These are phyloP conservation scores for Himalopsyche japonica DNA, from an alignment of 2,888 invertebrate species.

Conservation along the genomic window DNA sequence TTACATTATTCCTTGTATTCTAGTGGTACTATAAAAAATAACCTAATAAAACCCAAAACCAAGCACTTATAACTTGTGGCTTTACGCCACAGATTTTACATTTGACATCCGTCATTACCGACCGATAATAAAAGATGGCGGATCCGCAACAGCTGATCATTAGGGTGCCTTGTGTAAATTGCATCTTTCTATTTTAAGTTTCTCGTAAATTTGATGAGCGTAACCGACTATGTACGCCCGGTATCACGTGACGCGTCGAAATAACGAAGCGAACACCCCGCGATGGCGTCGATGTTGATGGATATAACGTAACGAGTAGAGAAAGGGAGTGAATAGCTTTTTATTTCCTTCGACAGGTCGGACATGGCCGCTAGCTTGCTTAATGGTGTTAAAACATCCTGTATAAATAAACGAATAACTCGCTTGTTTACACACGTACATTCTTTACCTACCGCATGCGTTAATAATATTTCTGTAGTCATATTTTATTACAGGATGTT, in stretches of 20 bases:
- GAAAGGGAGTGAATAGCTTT: not conserved
- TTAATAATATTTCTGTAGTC: not conserved
- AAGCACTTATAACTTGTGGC: too few species aligned
- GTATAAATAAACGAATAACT: not conserved
- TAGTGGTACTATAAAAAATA: too few species aligned
- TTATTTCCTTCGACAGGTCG: not conserved
- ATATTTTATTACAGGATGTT: not conserved
- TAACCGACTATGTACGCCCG: not conserved
- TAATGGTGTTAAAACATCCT: conserved; percentile 1
- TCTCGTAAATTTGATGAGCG: not conserved
- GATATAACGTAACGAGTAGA: not conserved
- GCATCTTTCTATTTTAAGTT: not conserved
- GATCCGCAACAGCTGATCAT: too few species aligned
- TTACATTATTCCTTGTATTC: too few species aligned
- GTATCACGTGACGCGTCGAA: not conserved
- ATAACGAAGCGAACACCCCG: not conserved
- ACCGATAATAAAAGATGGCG: too few species aligned
- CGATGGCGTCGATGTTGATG: not conserved
- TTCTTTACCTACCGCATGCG: not conserved
- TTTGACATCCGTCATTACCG: too few species aligned
- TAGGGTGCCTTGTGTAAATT: too few species aligned
- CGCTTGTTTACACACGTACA: not conserved
- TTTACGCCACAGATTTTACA: too few species aligned
- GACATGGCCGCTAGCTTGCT: not conserved
- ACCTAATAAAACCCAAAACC: too few species aligned